Conservation (phyloP, 2,797 vertebrate genomes). For the Somateria mollissima region DNA sequence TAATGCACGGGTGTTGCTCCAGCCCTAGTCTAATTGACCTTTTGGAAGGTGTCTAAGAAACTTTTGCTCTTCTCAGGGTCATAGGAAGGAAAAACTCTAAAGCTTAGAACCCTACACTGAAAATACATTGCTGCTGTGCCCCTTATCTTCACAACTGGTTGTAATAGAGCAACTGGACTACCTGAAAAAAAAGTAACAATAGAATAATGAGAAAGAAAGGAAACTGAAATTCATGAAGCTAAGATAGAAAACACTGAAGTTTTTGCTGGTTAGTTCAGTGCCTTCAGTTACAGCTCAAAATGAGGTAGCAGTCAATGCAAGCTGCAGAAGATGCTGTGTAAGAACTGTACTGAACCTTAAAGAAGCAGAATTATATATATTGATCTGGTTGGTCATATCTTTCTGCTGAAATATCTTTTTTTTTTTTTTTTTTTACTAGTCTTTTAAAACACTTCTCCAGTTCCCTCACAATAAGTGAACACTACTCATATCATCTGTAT, state of each 20-base stretch:
- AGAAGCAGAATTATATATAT: not conserved
- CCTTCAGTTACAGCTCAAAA: not conserved
- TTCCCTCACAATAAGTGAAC: not conserved
- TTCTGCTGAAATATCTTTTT: not conserved
- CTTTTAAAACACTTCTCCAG: not conserved
- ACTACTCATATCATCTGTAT: accelerated
- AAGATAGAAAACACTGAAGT: not conserved
- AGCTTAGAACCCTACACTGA: not conserved
- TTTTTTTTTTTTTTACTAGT: not conserved
- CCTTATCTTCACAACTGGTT: not conserved
- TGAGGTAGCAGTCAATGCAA: not conserved
- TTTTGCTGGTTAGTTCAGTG: not conserved
- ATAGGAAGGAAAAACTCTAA: not conserved
- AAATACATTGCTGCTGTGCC: not conserved
- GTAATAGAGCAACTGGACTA: not conserved
- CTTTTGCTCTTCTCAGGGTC: not conserved
- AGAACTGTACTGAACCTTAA: accelerated
- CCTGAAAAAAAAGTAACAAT: not conserved
- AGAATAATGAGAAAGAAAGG: not conserved
- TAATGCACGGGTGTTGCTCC: not conserved
- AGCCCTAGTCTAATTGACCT: not conserved
- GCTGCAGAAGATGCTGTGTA: not conserved
- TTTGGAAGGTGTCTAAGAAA: not conserved
- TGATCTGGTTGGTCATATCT: not conserved
- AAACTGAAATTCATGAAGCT: not conserved